Percentiles rank a stretch among this genome's conserved stretches.
These are phyloP conservation scores for Thunnus maccoyii DNA, from an alignment of 2,113 vertebrate species.

Conservation along the genomic window DNA sequence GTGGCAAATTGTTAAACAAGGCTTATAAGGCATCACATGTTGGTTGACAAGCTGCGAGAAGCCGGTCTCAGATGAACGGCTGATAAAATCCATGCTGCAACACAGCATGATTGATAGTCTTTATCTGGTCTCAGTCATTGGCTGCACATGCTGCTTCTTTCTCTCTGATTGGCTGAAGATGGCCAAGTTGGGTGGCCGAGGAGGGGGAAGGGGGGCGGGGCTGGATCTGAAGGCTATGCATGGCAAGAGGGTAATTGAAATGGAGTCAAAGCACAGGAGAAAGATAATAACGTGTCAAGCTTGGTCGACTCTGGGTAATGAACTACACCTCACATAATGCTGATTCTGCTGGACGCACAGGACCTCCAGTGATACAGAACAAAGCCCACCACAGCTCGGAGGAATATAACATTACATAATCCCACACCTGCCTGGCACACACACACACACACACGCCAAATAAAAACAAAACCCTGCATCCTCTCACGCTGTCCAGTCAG, in stretches of 20 bases:
- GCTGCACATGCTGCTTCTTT: constrained; percentile 67
- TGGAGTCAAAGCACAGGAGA: constrained; percentile 85
- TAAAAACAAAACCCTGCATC: constrained; percentile 53
- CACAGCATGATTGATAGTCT: constrained; percentile 74
- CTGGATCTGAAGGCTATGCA: constrained; percentile 73
- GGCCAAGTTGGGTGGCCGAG: constrained; percentile 58
- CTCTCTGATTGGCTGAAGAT: constrained; percentile 68
- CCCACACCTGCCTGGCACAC: constrained; percentile 47
- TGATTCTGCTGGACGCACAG: constrained; percentile 80
- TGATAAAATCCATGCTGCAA: constrained; percentile 66
- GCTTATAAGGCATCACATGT: constrained; percentile 55
- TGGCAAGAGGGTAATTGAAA: constrained; percentile 89
- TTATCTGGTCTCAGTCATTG: constrained; percentile 74
- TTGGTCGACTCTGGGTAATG: constrained; percentile 83
- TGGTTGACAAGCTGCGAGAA: constrained; percentile 64
- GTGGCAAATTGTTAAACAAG: constrained; percentile 62
- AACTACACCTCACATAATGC: constrained; percentile 85
- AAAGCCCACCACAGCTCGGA: constrained; percentile 66
- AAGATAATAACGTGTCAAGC: constrained; percentile 89
- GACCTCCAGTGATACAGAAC: constrained; percentile 77
- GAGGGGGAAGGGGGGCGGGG: constrained; percentile 34
- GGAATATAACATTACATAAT: constrained; percentile 74
- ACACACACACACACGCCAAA: constrained; percentile 33
- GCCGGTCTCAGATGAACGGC: constrained; percentile 59
- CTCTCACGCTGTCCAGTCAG: constrained; percentile 42